Percentiles rank a stretch among this genome's conserved stretches.
phyloP scores from a whole-genome alignment of 2,888 invertebrate species.

The Clanis bilineata region DNA sequence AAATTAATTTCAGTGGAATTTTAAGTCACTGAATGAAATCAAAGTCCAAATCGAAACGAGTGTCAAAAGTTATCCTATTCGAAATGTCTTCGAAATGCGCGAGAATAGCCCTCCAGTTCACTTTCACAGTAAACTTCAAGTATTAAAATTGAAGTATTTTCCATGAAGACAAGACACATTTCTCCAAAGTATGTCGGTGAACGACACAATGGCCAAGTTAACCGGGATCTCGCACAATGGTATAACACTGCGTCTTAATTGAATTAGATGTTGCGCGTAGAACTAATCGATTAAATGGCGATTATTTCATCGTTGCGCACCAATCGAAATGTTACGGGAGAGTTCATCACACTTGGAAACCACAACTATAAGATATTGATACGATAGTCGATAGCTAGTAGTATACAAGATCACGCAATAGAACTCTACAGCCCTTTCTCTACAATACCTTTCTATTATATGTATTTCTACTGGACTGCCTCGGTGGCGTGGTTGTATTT shows the following conservation, averaged over 20 bases:
- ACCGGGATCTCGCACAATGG: slow-evolving; percentile 52
- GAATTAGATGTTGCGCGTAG: slow-evolving; percentile 64
- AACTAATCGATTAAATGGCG: slow-evolving; percentile 61
- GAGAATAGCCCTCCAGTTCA: too few relatives aligned
- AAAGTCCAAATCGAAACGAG: too few relatives aligned
- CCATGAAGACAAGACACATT: slow-evolving; percentile 8
- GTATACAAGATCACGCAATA: slow-evolving; percentile 3
- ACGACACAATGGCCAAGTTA: slow-evolving; percentile 30
- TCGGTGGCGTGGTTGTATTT: too few relatives aligned
- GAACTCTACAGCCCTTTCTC: neutral
- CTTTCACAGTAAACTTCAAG: neutral
- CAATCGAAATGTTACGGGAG: slow-evolving; percentile 37
- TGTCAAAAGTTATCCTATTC: too few relatives aligned
- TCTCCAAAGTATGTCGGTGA: slow-evolving; percentile 31
- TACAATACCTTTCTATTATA: neutral
- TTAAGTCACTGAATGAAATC: too few relatives aligned
- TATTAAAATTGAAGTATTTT: neutral
- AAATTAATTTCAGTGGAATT: too few relatives aligned
- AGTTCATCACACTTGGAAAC: slow-evolving; percentile 40
- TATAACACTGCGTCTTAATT: slow-evolving; percentile 53
- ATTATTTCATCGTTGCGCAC: slow-evolving; percentile 35
- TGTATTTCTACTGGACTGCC: too few relatives aligned
- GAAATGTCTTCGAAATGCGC: too few relatives aligned
- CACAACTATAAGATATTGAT: neutral
- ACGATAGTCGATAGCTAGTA: neutral